Evolutionary conservation across 2,113 vertebrate species (phyloP).

Genomic region (Artemisiospiza belli): DNA sequence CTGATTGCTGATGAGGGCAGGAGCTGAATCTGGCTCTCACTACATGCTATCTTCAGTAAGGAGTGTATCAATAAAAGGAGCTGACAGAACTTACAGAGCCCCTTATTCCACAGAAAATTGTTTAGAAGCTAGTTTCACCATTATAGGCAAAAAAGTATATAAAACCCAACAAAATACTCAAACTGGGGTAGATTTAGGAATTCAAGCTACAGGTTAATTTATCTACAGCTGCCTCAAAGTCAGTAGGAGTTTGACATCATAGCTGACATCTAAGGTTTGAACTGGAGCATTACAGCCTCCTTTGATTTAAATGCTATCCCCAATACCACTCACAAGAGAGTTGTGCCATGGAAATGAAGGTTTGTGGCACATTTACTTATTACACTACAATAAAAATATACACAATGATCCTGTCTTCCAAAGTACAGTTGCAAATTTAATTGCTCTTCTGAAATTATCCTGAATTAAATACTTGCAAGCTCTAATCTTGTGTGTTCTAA

Average conservation of each 20-base stretch:
- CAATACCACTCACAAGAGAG: not conserved
- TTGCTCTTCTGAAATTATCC: not conserved
- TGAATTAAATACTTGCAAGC: not conserved
- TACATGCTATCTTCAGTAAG: not conserved
- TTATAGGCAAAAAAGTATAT: not conserved
- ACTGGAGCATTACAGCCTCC: not conserved
- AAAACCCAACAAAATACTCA: not conserved
- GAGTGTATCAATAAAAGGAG: not conserved
- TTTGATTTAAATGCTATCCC: not conserved
- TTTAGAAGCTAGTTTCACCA: not conserved
- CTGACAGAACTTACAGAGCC: not conserved
- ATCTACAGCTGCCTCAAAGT: not conserved
- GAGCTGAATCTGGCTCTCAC: not conserved
- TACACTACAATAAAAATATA: not conserved
- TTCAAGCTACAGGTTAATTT: constrained; percentile 1
- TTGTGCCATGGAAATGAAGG: not conserved
- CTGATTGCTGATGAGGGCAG: not conserved
- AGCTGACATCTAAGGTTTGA: not conserved
- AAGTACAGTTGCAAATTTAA: not conserved
- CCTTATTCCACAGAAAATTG: not conserved
- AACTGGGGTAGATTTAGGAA: not conserved
- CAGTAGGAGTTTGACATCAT: not conserved
- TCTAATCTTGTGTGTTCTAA: not conserved
- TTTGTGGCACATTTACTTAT: not conserved
- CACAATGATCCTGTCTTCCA: not conserved